Base-by-base conservation (phyloP, 2,797 vertebrate species). In the Spinibarbus caldwelli region DNA sequence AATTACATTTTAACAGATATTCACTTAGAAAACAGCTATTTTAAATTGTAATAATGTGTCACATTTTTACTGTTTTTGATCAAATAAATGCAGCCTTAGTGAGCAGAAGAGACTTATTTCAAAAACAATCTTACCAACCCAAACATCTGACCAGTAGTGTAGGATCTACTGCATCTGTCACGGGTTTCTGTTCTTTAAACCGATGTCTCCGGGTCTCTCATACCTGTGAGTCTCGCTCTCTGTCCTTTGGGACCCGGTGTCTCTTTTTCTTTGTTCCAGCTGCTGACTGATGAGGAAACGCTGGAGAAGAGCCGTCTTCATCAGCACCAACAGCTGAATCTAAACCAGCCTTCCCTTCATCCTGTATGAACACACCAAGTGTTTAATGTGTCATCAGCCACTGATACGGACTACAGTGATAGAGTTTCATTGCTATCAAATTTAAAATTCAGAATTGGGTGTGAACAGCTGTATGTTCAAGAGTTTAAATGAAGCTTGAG, bases 161-260 rank as follows among this genome's bases (percentile, higher is more conserved):
- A 45, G 26, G 41, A 29, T 21, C 72, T 9, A 31, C 45, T 34
- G 71, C 29, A 11, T 4, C 11, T 2, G 23, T 78, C 34, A 4
- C 23, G 2, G 54, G 41, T 19, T 17, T 45, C 41, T 71, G 5
- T 9, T 38, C 29, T 47, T 29, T 34, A 23, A 31, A 47, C 7
- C 1, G 7, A 45, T 17, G 26, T 84, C 14, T n/a, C 12, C 76
- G 21, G 4, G 67, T 19, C 52, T 70, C 11, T 75, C 81, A 75
- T 84, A 95, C 95, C 91, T 94, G 94, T 85, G 90, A 86, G 14
- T 95, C 95, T 90, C 92, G 93, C 14, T 95, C 94, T 84, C 91
- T 94, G 43, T 96, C 95, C 88, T 93, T 93, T 41, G 91, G 89
- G 85, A 94, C 89, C 23, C 94, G 89, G 71, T 95, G 95, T 66